Percentiles rank a stretch among this genome's conserved stretches.
Evolutionary conservation across 2,113 vertebrate species (phyloP).

Genomic region (Cephalophus harveyi): DNA sequence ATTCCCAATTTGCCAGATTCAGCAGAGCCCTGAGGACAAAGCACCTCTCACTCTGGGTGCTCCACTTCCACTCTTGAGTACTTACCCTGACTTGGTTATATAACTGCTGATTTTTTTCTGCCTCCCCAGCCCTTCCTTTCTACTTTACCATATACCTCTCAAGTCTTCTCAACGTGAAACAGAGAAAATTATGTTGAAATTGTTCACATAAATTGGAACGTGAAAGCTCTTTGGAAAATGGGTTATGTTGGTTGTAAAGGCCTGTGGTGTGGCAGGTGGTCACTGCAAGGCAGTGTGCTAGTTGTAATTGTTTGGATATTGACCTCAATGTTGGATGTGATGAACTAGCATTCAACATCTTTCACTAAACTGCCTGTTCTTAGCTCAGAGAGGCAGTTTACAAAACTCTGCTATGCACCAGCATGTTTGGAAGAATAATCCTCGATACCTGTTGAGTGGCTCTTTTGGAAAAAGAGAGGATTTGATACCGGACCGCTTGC

Average conservation of each 20-base stretch:
- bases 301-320: neutral
- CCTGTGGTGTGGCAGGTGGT: neutral
- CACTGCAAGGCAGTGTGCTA: neutral
- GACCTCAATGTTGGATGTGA: neutral
- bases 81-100: neutral
- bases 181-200: neutral
- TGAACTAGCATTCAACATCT: neutral
- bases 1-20: neutral
- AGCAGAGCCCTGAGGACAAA: neutral
- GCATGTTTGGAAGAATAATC: neutral
- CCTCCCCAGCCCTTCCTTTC: neutral
- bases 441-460: neutral
- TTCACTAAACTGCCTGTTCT: constrained; percentile 1
- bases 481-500: constrained; percentile 53
- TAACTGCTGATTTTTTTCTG: neutral
- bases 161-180: neutral
- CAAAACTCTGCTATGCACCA: neutral
- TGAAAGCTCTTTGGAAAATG: neutral
- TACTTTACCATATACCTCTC: neutral
- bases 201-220: neutral
- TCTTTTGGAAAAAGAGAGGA: constrained; percentile 66
- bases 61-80: neutral
- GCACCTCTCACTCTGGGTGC: neutral
- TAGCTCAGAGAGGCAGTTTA: constrained; percentile 46
- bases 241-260: neutral